These are phyloP conservation scores for Prosopocoilus inquinatus DNA, from an alignment of 2,888 invertebrate species.

Conservation along the genomic window DNA sequence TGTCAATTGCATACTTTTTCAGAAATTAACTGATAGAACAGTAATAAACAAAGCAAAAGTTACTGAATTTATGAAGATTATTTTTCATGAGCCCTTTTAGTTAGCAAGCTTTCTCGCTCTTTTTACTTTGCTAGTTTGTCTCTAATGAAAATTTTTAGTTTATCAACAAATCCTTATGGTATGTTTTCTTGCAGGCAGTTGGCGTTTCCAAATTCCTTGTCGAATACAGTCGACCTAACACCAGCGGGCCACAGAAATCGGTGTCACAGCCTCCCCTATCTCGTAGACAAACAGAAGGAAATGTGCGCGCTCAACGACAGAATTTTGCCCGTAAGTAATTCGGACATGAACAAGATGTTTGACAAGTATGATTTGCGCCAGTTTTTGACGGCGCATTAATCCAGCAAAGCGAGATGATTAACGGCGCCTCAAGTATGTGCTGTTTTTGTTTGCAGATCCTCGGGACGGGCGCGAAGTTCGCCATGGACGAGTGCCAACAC, in stretches of 20 bases:
- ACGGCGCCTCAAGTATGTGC: neutral
- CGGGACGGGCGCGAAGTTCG: slow-evolving; percentile 77
- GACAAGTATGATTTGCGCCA: neutral
- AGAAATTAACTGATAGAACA: too few species aligned
- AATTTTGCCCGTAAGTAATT: slow-evolving; percentile 62
- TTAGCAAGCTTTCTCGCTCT: too few species aligned
- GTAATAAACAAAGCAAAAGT: too few species aligned
- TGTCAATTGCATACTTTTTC: too few species aligned
- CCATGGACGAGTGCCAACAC: slow-evolving; percentile 86
- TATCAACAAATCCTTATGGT: too few species aligned
- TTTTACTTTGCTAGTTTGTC: too few species aligned
- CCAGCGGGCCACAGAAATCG: slow-evolving; percentile 59
- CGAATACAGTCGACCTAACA: slow-evolving; percentile 44
- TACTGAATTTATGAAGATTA: too few species aligned
- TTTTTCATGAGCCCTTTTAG: too few species aligned
- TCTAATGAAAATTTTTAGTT: too few species aligned
- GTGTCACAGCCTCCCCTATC: slow-evolving; percentile 68
- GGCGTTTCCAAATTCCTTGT: slow-evolving; percentile 43
- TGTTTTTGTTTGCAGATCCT: slow-evolving; percentile 64
- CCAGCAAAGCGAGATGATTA: neutral
- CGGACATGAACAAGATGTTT: too few species aligned
- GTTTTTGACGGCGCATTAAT: neutral
- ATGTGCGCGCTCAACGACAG: slow-evolving; percentile 70
- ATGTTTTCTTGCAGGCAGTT: slow-evolving; percentile 46
- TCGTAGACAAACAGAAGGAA: slow-evolving; percentile 72